Evolutionary conservation across 1,140 invertebrate genomes (phyloP).

Genomic region (Papilio polyxenes): DNA sequence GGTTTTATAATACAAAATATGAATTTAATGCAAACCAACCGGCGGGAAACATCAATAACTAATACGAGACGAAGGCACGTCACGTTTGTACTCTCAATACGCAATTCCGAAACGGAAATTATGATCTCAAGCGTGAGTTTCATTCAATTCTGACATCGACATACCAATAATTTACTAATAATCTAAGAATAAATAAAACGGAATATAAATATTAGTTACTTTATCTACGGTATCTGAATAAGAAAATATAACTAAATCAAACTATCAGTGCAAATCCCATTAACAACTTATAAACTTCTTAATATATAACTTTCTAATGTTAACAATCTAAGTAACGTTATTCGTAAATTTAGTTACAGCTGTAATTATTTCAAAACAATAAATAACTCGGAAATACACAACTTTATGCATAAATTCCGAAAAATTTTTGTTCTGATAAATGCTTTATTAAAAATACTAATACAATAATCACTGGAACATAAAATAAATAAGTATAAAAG

Average conservation of each 20-base stretch:
- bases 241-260: no score
- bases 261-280: no score
- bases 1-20: background rate
- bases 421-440: no score
- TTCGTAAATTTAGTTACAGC: no score
- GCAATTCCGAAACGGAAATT: conserved; percentile 19
- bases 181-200: background rate
- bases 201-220: background rate
- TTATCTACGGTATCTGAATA: background rate
- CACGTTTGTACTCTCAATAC: conserved; percentile 14
- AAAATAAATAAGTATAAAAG: background rate
- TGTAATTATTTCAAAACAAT: no score
- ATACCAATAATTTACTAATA: background rate
- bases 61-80: background rate
- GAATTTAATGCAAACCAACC: background rate
- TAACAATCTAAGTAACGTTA: no score
- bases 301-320: no score
- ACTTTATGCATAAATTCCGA: no score
- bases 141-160: conserved; percentile 15
- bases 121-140: conserved; percentile 7
- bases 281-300: no score
- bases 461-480: background rate
- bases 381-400: no score
- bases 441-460: no score
- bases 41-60: background rate